Conservation (phyloP, 2,888 invertebrate genomes). For the Malacosoma neustria region DNA sequence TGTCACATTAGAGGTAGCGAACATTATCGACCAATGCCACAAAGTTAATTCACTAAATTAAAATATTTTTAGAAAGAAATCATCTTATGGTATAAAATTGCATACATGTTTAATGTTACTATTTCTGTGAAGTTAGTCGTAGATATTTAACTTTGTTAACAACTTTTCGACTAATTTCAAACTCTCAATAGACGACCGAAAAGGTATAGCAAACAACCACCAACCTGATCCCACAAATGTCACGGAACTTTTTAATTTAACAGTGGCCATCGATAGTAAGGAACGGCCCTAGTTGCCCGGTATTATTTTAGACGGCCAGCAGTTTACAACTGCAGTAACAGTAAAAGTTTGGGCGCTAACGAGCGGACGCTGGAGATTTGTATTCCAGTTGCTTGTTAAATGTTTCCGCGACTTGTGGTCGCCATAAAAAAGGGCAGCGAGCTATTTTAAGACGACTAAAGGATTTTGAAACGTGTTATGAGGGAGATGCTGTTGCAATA, state of each 20-base stretch:
- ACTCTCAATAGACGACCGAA: neutral
- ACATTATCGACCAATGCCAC: too few relatives aligned
- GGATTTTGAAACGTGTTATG: neutral
- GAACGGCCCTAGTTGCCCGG: constrained; percentile 9
- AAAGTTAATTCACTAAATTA: too few relatives aligned
- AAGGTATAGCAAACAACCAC: neutral
- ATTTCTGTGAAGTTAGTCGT: too few relatives aligned
- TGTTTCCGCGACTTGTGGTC: constrained; percentile 23
- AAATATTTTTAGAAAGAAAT: too few relatives aligned
- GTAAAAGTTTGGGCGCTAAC: constrained; percentile 44
- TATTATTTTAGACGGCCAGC: constrained; percentile 38
- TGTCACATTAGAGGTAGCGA: too few relatives aligned
- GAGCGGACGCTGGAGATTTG: constrained; percentile 38
- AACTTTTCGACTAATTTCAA: too few relatives aligned
- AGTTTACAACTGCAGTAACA: constrained; percentile 47
- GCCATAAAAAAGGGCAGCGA: constrained; percentile 9
- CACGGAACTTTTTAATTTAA: neutral
- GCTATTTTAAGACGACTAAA: neutral
- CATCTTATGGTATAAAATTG: too few relatives aligned
- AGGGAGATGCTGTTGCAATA: too few relatives aligned
- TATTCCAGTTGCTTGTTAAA: constrained; percentile 29
- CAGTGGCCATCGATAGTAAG: neutral
- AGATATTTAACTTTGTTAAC: too few relatives aligned
- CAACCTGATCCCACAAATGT: neutral
- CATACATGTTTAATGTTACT: too few relatives aligned